A percentile compares a stretch with the other conserved stretches of the same genome.
Conservation (phyloP, 2,113 vertebrate genomes). For the Gulo gulo region DNA sequence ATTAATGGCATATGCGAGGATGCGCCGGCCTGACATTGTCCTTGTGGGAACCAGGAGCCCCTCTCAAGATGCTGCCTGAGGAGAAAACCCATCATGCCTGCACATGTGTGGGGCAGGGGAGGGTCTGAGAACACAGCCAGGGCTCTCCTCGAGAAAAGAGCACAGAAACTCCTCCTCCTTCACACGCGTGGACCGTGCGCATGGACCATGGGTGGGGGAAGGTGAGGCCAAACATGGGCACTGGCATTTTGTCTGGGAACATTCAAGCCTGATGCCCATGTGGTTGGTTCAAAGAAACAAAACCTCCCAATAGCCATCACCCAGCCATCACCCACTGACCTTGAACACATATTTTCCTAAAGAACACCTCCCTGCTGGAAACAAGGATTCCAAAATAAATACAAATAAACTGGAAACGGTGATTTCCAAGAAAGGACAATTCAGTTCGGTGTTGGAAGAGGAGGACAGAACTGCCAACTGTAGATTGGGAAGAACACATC, state of each 20-base stretch:
- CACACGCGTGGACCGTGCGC: not conserved
- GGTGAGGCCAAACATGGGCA: not conserved
- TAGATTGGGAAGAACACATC: not conserved
- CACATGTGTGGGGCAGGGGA: accelerated
- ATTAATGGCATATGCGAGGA: accelerated
- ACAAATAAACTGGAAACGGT: not conserved
- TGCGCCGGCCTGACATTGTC: accelerated
- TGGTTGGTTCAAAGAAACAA: not conserved
- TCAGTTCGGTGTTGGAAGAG: not conserved
- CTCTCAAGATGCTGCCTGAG: not conserved
- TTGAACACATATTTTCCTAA: not conserved
- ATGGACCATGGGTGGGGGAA: not conserved
- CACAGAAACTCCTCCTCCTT: accelerated
- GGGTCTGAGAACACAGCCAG: not conserved
- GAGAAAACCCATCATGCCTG: not conserved
- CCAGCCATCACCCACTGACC: not conserved
- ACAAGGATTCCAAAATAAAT: not conserved
- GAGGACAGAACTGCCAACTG: not conserved
- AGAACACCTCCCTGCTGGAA: not conserved
- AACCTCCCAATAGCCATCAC: not conserved
- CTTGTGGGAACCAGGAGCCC: not conserved
- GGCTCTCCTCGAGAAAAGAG: not conserved
- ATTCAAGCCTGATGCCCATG: not conserved
- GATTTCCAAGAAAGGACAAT: not conserved
- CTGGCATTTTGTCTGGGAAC: not conserved